Evolutionary conservation across 2,113 vertebrate genomes (phyloP).

Genomic region (Brienomyrus brachyistius): DNA sequence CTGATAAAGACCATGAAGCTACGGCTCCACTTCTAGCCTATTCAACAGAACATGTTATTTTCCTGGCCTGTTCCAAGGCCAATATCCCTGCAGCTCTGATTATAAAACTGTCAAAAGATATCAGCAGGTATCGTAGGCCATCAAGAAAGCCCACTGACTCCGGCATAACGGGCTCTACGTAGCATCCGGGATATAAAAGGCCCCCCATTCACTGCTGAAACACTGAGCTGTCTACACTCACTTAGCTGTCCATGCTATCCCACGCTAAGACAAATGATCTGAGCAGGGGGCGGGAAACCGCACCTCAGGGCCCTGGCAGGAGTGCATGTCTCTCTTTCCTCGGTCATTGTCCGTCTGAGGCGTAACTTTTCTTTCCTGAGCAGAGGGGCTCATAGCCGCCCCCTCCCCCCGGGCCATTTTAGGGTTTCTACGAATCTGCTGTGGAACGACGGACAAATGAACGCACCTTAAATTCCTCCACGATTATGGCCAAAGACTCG

Average conservation of each 20-base stretch:
- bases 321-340: not conserved
- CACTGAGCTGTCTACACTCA: slow-evolving; percentile 26
- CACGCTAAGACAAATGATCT: not conserved
- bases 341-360: not conserved
- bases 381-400: not conserved
- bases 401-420: not conserved
- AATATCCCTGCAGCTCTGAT: slow-evolving; percentile 25
- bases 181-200: slow-evolving; percentile 20
- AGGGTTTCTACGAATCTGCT: not conserved
- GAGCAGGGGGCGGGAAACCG: not conserved
- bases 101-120: slow-evolving; percentile 31
- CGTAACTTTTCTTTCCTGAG: not conserved
- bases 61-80: slow-evolving; percentile 16
- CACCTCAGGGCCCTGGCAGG: not conserved
- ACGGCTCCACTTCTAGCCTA: not conserved
- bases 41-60: slow-evolving; percentile 16
- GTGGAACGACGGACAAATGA: not conserved
- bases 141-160: not conserved
- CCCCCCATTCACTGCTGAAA: slow-evolving; percentile 20
- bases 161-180: not conserved
- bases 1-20: slow-evolving; percentile 20
- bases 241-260: not conserved
- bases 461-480: slow-evolving; percentile 73
- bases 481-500: slow-evolving; percentile 66
- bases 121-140: slow-evolving; percentile 16